Conservation (phyloP, 2,113 vertebrate genomes). For the Balaenoptera acutorostrata region DNA sequence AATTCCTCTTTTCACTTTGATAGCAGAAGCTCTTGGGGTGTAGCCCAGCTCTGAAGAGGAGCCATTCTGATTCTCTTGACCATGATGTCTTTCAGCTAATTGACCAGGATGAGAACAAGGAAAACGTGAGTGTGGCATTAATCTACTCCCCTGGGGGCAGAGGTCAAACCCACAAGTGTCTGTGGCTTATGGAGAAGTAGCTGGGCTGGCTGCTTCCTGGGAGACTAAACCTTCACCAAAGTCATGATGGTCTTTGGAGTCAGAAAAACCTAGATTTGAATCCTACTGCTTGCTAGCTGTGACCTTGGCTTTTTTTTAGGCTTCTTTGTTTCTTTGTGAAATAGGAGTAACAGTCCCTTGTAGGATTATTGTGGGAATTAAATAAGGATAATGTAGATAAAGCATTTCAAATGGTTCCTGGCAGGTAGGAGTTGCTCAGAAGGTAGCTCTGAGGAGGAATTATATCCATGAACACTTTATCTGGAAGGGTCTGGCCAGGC, state of each 20-base stretch:
- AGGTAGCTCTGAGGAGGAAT: neutral
- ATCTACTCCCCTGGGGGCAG: neutral
- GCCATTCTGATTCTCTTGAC: slow-evolving; percentile 77
- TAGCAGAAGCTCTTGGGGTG: slow-evolving; percentile 87
- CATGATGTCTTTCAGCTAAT: slow-evolving; percentile 81
- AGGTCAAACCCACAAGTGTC: neutral
- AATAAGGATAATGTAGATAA: neutral
- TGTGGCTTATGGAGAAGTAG: neutral
- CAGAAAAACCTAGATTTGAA: neutral
- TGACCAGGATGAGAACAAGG: slow-evolving; percentile 86
- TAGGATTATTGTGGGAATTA: neutral
- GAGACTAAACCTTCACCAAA: neutral
- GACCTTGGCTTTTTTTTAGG: neutral
- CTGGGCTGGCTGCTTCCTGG: neutral
- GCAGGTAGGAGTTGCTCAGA: neutral
- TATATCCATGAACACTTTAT: neutral
- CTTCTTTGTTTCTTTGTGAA: neutral
- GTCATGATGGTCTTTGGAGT: neutral
- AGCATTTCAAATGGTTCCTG: neutral
- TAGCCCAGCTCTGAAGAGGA: slow-evolving; percentile 90
- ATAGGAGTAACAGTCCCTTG: neutral
- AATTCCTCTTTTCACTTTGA: neutral
- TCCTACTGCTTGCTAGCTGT: neutral
- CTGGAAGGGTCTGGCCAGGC: neutral
- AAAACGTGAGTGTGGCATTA: slow-evolving; percentile 84